Percentiles rank a stretch among this genome's conserved stretches.
These are phyloP conservation scores for Callimico goeldii DNA, from an alignment of 2,797 vertebrate genomes.

Conservation along the genomic window DNA sequence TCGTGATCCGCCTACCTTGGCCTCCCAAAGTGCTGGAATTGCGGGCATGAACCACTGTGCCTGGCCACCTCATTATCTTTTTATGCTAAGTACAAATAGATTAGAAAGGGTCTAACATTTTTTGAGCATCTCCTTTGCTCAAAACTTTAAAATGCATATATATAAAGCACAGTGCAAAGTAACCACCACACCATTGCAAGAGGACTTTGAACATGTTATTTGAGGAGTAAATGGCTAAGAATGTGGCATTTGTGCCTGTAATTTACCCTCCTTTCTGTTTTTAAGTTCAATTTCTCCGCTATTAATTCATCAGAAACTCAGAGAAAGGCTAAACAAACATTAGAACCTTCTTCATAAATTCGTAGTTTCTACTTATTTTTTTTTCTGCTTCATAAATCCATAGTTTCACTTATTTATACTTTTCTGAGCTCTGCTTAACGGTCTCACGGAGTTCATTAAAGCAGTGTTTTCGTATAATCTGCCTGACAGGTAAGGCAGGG, in stretches of 20 bases:
- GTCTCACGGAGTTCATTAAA: neutral
- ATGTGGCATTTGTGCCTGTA: rapidly evolving
- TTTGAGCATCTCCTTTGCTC: neutral
- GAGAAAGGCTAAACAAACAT: neutral
- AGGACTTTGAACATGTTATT: neutral
- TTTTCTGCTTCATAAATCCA: neutral
- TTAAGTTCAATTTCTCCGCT: neutral
- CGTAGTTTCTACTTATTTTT: neutral
- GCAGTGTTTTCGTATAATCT: neutral
- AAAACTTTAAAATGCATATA: neutral
- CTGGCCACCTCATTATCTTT: neutral
- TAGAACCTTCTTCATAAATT: neutral
- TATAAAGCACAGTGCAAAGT: neutral
- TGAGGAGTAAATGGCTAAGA: neutral
- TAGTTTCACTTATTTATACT: neutral
- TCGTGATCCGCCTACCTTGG: too few relatives aligned
- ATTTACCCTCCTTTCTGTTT: neutral
- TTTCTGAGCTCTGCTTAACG: neutral
- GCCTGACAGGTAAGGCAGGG: neutral
- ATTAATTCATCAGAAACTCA: neutral
- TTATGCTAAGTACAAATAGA: neutral
- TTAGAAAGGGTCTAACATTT: neutral
- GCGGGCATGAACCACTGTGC: too few relatives aligned
- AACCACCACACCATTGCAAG: neutral
- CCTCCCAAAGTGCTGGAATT: too few relatives aligned